Conservation (phyloP, 64 coral and sea anemone genomes). For the Actinia tenebrosa region DNA sequence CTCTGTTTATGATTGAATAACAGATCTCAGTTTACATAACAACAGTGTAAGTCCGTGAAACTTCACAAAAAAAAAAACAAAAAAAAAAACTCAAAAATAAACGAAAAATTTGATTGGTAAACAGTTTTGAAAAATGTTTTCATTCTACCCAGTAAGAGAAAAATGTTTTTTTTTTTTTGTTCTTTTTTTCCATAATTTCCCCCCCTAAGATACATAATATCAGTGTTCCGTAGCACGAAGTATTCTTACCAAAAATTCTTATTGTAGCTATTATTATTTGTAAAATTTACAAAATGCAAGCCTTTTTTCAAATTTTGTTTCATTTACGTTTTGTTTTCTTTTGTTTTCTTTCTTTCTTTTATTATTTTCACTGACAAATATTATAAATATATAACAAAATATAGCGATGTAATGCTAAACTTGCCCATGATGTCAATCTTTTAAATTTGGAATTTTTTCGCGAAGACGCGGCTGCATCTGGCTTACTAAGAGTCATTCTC, state of each 20-base stretch:
- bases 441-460: not conserved
- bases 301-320: no score
- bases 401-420: not conserved
- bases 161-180: not conserved
- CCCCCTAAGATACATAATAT: no score
- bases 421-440: not conserved
- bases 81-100: not conserved
- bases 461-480: not conserved
- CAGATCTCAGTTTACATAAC: not conserved
- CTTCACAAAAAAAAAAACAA: not conserved
- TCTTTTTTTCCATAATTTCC: no score
- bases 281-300: no score
- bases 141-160: not conserved
- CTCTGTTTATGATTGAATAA: constrained; percentile 13
- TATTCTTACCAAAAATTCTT: no score
- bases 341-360: not conserved
- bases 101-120: not conserved
- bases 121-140: not conserved
- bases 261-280: no score
- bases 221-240: no score
- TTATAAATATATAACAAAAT: not conserved
- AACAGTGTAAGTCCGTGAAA: not conserved
- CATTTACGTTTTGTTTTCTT: not conserved
- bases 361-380: not conserved
- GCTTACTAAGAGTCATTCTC: constrained; percentile 15